Evolutionary conservation across 2,888 invertebrate species (phyloP).

Genomic region (Cheilosia urbana): DNA sequence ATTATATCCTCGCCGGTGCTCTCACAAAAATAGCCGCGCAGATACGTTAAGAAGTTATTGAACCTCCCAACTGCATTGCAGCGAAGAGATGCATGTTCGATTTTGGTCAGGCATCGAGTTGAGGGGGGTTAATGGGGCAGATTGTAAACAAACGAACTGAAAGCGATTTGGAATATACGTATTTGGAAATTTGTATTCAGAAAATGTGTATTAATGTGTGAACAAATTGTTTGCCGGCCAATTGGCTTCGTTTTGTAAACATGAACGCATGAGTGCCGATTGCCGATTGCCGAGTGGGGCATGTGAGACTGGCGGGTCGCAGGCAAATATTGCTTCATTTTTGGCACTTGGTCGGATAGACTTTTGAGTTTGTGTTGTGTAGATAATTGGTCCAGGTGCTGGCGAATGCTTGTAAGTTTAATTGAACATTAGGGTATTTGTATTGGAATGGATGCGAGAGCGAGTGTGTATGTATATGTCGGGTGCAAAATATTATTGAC

Average conservation of each 20-base stretch:
- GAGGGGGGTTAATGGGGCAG: slow-evolving; percentile 30
- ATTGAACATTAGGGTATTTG: slow-evolving; percentile 27
- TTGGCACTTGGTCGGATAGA: slow-evolving; percentile 25
- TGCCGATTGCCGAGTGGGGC: neutral
- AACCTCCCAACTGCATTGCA: slow-evolving; percentile 32
- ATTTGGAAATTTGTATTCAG: slow-evolving; percentile 44
- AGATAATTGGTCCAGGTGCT: slow-evolving; percentile 43
- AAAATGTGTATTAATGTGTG: slow-evolving; percentile 61
- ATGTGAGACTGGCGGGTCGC: slow-evolving; percentile 14
- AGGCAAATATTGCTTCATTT: slow-evolving; percentile 34
- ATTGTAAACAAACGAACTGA: slow-evolving; percentile 54
- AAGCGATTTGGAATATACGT: slow-evolving; percentile 27
- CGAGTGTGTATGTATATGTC: neutral
- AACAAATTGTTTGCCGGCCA: slow-evolving; percentile 61
- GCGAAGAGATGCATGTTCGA: slow-evolving; percentile 25
- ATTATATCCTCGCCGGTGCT: slow-evolving; percentile 24
- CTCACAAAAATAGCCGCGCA: slow-evolving; percentile 10
- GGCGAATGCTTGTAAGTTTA: slow-evolving; percentile 50
- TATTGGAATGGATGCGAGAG: neutral
- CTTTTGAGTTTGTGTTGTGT: neutral
- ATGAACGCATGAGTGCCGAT: slow-evolving; percentile 38
- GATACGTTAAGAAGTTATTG: slow-evolving; percentile 1
- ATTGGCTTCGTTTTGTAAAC: slow-evolving; percentile 65
- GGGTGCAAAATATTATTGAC: slow-evolving; percentile 1
- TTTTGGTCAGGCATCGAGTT: slow-evolving; percentile 10